Evolutionary conservation across 2,113 vertebrate species (phyloP), one percentile per base, ranked within the genome.

Genomic region (Ranitomeya imitator): DNA sequence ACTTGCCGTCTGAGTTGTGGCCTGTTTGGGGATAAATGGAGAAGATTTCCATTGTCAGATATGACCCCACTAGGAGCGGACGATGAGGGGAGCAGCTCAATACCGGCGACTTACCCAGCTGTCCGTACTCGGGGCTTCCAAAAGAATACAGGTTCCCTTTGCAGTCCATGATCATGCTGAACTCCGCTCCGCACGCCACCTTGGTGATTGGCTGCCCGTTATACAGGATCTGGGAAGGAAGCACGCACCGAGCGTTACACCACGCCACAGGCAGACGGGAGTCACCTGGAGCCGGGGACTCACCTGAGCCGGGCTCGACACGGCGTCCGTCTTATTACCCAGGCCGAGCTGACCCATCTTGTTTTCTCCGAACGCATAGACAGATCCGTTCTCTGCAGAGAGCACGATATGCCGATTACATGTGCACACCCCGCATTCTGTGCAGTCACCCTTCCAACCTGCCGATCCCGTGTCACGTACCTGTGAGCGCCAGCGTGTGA

Each of bases 81-180:
- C 10, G 12, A 6, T 37, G 3, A 16, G 69, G 4, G 31, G 14
- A 74, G 73, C 12, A 55, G 77, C 8, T 7, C 2, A 31, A 59
- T 26, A 57, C 15, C 2, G 4, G 78, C 0, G 21, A 26, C 54
- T 0, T 96, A 99, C 98, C 97, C 87, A 99, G 94, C 94, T 99
- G 98, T 76, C 98, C 97, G 0, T 99, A 99, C 82, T 99, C 98
- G 0, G 97, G 98, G 91, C 97, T 98, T 74, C 98, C 98, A 0
- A 99, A 99, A 60, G 98, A 99, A 85, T 98, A 99, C 26, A 99
- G 94, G 94, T 99, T 99, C 51, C 98, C 98, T 93, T 99, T 98
- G 92, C 98, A 99, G 92, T 99, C 98, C 94, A 98, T 97, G 89
- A 98, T 96, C 97, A 99, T 99, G 90, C 97, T 98, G 95, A 99